Evolutionary conservation across 2,113 vertebrate genomes (phyloP), one percentile per base, ranked within the genome.

Genomic region (Sorex fumeus): DNA sequence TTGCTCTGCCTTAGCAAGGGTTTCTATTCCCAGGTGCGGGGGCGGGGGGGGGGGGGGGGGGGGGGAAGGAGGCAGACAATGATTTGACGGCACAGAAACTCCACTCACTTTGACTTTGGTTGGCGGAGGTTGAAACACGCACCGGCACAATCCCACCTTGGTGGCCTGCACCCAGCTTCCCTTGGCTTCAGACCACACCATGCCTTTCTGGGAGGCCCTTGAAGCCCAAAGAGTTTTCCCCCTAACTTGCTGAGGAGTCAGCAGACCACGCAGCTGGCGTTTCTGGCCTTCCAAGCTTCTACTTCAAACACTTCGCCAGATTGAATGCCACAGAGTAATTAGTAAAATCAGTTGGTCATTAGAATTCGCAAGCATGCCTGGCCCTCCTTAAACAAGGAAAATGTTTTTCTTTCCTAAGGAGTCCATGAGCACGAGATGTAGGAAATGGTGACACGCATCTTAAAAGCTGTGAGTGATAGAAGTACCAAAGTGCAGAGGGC

Each of bases 11-110:
- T 40, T 96, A 93, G 94, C 91, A 96, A 97, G 96, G 96, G 98
- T 98, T 98, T 96, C 98, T 98, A 96, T 98, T 98, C 98, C 98
- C 97, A 96, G 98, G 98, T 97, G 98, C 98, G 98, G 95, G 98
- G n/a, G n/a, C n/a, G n/a, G n/a, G n/a, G n/a, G n/a, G n/a, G n/a
- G n/a, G n/a, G n/a, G n/a, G n/a, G n/a, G n/a, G n/a, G n/a, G n/a
- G n/a, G n/a, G n/a, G n/a, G n/a, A n/a, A 13, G 47, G 97, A 98
- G 98, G 98, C 98, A 98, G 99, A 98, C 98, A 98, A 98, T 97
- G 98, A 98, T 98, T 99, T 99, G 98, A 98, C 98, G 98, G 98
- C 98, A 98, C 97, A 98, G 97, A 98, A 98, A 98, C 97, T 98
- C 98, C 98, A 98, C 98, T 98, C 98, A 98, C 98, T 97, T 98